Base-by-base conservation (phyloP, 2,797 vertebrate genomes). In the Parambassis ranga region DNA sequence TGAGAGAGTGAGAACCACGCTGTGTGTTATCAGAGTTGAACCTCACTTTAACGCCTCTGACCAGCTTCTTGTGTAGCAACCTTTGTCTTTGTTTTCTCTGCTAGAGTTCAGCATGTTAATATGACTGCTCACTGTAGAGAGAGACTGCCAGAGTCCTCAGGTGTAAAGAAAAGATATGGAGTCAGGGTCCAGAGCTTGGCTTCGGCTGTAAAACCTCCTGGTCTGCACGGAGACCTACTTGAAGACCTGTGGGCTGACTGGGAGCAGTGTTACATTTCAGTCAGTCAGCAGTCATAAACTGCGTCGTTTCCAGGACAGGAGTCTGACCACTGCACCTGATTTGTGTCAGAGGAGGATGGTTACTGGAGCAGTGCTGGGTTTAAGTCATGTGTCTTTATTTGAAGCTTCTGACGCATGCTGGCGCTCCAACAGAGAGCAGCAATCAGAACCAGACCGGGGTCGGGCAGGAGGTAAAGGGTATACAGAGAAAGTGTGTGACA, bases 361-460 rank as follows among this genome's bases (percentile, higher is more conserved):
- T 83, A 75, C 66, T 70, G 80, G 73, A 85, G 78, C 61, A 52
- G 62, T 39, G 14, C 57, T 77, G 23, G 49, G 46, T 82, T 78
- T 61, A 76, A 84, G 65, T 85, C 72, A 67, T 64, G 52, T 62
- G 74, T 79, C 68, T 85, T 78, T 69, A 79, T 81, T 83, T 66
- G 43, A 77, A 85, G 72, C 38, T 43, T 80, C 44, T 87, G 84
- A 84, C 52, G 49, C 76, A 81, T 31, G 35, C 57, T 82, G 79
- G 85, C 73, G 31, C 69, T 53, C 38, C 63, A 75, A 79, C 83
- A 81, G 77, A 85, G 74, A 72, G 14, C 35, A 1, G 60, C 55
- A 82, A 83, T 69, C 39, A 79, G 71, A 83, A 87, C 37, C 73
- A 85, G 81, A 85, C 68, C 3, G 10, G 4, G 15, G 27, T 19